Evolutionary conservation across 2,888 invertebrate genomes (phyloP), one percentile per base, ranked within the genome.

Genomic region (Oscheius sp.): DNA sequence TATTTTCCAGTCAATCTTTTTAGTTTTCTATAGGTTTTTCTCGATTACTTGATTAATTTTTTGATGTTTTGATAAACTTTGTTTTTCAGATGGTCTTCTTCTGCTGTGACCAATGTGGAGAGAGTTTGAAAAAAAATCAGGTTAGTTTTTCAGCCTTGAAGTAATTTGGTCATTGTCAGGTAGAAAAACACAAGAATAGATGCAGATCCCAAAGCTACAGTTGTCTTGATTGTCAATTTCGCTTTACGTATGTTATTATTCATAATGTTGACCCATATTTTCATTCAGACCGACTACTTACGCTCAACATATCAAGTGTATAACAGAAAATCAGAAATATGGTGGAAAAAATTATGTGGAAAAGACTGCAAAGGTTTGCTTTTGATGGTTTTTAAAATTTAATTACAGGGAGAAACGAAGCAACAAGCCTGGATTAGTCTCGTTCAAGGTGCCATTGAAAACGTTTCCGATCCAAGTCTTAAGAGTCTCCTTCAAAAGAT

Each of bases 211-310:
- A 91, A 74, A 91, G 90, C 79, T 88, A 95, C 49, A 92, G 94
- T 0, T 96, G 96, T 87, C 92, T 95, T 87, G 96, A 96, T 86
- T 96, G 95, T 86, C 91, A 92, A 59, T 93, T 93, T 87, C 94
- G 94, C 87, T 95, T 93, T 87, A 74, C 73, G 80, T 80, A 26
- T 62, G 73, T 36, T 44, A 56, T 51, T 22, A 4, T n/a, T 38
- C 36, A 24, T 57, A 28, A 9, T 28, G 14, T 8, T 59, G 26
- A 26, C 36, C 5, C 5, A 33, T 56, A 5, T n/a, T 24, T 12
- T 12, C 6, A 17, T 50, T 24, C 22, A 62, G 62, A 26, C 47
- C 33, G 12, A 47, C 92, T 68, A 91, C 91, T 12, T 94, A 92
- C 87, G 90, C 90, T 47, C 88, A 88, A 0, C 94, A 94, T 86